Base-by-base conservation (phyloP, 1,140 invertebrate genomes). In the Oncopodura yosiiana region DNA sequence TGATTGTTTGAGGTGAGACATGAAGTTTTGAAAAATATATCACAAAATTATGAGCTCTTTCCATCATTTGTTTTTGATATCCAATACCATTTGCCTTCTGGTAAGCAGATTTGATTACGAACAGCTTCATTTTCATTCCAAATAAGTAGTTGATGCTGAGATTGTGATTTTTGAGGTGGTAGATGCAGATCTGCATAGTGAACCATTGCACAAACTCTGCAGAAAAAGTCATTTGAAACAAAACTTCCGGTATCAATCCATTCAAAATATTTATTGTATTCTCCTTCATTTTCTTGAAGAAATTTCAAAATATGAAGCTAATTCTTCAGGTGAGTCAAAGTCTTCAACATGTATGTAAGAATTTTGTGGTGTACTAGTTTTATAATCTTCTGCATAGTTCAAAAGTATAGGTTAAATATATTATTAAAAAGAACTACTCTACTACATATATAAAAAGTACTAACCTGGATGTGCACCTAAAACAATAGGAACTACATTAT, bases 401-500 rank as follows among this genome's bases (percentile, higher is more conserved):
- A n/a, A n/a, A n/a, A n/a, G n/a, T n/a, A n/a, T n/a, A n/a, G n/a
- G n/a, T n/a, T n/a, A n/a, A n/a, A n/a, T n/a, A n/a, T n/a, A n/a
- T n/a, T n/a, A n/a, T n/a, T n/a, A n/a, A n/a, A n/a, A n/a, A n/a
- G n/a, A n/a, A n/a, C n/a, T n/a, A n/a, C n/a, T n/a, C n/a, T n/a
- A n/a, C n/a, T n/a, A n/a, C n/a, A n/a, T n/a, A n/a, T n/a, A n/a
- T n/a, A n/a, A n/a, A n/a, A n/a, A n/a, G n/a, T n/a, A n/a, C n/a
- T n/a, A n/a, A n/a, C n/a, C n/a, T n/a, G n/a, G 46, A 38, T 49
- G 30, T 0, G 77, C 69, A 1, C 83, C 84, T 71, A 83, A 75
- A n/a, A 86, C 78, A 27, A 87, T 70, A 0, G 84, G 83, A 16
- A 86, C 76, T 0, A 82, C 72, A 18, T 49, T 29, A 38, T 49